Evolutionary conservation across 2,888 invertebrate genomes (phyloP).

Genomic region (Drosophila cognata): DNA sequence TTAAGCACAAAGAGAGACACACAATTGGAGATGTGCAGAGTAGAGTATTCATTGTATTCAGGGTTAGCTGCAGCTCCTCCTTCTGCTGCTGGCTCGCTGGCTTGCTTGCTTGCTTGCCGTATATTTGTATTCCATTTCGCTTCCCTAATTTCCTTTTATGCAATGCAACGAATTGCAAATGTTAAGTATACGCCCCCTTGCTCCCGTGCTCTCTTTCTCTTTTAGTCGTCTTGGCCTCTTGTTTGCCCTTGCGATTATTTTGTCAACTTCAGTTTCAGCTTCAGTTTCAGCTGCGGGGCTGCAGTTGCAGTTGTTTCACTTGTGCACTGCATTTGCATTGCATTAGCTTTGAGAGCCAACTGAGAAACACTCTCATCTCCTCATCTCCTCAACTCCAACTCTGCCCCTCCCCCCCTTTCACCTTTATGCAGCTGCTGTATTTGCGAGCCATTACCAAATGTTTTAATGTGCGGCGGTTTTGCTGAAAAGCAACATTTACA

Average conservation of each 20-base stretch:
- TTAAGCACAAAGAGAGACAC: background rate
- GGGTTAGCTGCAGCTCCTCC: background rate
- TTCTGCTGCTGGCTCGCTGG: background rate
- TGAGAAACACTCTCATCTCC: background rate
- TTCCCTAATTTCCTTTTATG: constrained; percentile 66
- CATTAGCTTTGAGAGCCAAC: constrained; percentile 42
- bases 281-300: constrained; percentile 23
- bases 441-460: constrained; percentile 50
- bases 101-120: background rate
- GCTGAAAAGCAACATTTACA: constrained; percentile 55
- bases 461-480: constrained; percentile 70
- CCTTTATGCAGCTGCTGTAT: background rate
- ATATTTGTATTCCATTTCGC: constrained; percentile 73
- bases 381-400: background rate
- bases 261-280: constrained; percentile 50
- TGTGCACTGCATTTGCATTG: constrained; percentile 52
- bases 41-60: constrained; percentile 2
- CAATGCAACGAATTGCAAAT: constrained; percentile 76
- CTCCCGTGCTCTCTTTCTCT: constrained; percentile 36
- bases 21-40: background rate
- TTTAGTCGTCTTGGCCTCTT: constrained; percentile 28
- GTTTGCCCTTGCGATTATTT: constrained; percentile 58
- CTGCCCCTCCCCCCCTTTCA: background rate
- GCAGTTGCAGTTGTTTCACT: constrained; percentile 22
- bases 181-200: constrained; percentile 69